Percentiles rank a stretch among this genome's conserved stretches.
Conservation (phyloP, 2,113 vertebrate species). For the Aegotheles bennettii region DNA sequence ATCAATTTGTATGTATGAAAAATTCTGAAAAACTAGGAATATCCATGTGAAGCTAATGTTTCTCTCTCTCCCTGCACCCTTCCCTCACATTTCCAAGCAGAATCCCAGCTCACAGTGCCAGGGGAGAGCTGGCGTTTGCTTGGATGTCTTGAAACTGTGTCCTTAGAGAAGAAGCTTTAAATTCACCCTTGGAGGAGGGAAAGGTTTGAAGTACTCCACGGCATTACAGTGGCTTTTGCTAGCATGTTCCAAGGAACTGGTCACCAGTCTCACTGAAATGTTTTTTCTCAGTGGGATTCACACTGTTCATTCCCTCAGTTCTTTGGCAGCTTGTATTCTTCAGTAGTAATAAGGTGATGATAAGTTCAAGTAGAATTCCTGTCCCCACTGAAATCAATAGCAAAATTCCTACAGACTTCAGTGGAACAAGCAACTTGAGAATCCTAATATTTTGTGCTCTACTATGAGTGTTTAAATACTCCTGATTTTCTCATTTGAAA, state of each 20-base stretch:
- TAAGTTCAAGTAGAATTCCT: not conserved
- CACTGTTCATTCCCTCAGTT: not conserved
- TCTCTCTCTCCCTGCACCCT: not conserved
- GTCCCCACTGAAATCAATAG: not conserved
- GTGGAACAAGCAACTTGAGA: not conserved
- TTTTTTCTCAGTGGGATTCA: not conserved
- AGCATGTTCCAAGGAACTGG: not conserved
- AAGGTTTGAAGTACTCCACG: not conserved
- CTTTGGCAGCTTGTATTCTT: not conserved
- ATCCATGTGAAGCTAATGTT: not conserved
- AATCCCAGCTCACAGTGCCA: not conserved
- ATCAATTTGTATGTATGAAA: not conserved
- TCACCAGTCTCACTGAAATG: not conserved
- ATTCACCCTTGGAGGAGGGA: not conserved
- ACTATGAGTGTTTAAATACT: not conserved
- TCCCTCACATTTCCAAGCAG: not conserved
- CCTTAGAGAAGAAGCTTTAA: not conserved
- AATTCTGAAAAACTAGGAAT: not conserved
- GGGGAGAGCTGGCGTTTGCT: not conserved
- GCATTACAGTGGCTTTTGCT: not conserved
- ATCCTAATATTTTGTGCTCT: not conserved
- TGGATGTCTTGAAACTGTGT: not conserved
- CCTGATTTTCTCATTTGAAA: not conserved
- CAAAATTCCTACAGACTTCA: not conserved
- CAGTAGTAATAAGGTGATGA: not conserved